phyloP scores from a whole-genome alignment of 2,113 vertebrate genomes.

The Oreocharis arfaki region DNA sequence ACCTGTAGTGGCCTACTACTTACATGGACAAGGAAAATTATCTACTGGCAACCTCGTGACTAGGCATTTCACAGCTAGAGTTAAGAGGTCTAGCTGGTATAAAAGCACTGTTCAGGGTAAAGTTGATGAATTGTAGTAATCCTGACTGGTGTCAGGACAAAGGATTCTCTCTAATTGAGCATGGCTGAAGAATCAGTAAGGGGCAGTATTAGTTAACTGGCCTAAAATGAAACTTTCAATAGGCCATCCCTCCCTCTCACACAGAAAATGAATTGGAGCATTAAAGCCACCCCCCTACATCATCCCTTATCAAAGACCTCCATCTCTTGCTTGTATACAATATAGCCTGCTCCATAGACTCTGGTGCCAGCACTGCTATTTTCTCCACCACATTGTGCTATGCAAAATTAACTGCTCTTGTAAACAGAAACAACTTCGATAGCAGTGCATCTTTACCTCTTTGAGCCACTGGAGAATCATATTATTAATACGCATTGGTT shows the following conservation, averaged over 20 bases:
- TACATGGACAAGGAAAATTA: background rate
- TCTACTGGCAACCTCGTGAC: background rate
- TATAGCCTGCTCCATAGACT: background rate
- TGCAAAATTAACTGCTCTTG: background rate
- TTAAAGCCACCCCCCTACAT: conserved; percentile 30
- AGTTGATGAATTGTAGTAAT: conserved; percentile 58
- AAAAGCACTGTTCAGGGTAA: conserved; percentile 33
- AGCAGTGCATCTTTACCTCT: background rate
- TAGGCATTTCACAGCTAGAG: conserved; percentile 19
- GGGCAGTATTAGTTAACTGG: conserved; percentile 55
- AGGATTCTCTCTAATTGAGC: conserved; percentile 48
- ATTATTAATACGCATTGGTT: background rate
- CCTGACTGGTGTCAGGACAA: conserved; percentile 55
- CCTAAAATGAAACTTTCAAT: conserved; percentile 59
- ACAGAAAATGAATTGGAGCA: conserved; percentile 51
- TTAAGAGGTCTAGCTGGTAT: conserved; percentile 3
- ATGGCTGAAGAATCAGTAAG: conserved; percentile 51
- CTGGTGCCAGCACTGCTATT: background rate
- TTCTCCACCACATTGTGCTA: background rate
- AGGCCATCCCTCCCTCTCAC: conserved; percentile 16
- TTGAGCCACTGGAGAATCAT: background rate
- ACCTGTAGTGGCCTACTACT: background rate
- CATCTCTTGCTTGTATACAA: conserved; percentile 16
- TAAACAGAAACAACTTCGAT: background rate
- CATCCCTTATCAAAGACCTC: conserved; percentile 38